phyloP scores from a whole-genome alignment of 53 echinoderm and acorn worm genomes.

The Holothuria scabra region DNA sequence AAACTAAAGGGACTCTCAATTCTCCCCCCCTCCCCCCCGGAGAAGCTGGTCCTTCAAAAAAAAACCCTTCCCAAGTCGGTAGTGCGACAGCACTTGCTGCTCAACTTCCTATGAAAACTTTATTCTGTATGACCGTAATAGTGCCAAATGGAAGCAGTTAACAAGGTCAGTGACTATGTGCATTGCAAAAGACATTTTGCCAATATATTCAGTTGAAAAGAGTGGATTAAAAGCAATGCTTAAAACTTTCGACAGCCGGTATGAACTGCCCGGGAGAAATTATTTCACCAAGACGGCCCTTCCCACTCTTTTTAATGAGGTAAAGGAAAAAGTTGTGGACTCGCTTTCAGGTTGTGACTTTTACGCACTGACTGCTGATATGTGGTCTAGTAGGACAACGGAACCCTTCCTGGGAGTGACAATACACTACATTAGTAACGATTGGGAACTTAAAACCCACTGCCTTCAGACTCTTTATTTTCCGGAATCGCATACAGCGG shows the following conservation, averaged over 20 bases:
- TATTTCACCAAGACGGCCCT: constrained; percentile 28
- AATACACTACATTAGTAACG: background rate
- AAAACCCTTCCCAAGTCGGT: no score
- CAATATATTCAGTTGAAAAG: constrained; percentile 49
- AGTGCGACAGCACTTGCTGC: no score
- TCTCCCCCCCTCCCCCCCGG: background rate
- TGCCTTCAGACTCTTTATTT: constrained; percentile 23
- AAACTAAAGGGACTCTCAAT: constrained; percentile 2
- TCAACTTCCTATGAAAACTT: constrained; percentile 6
- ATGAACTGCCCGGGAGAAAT: constrained; percentile 34
- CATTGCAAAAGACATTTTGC: constrained; percentile 44
- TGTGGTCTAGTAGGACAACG: constrained; percentile 13
- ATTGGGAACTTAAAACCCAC: constrained; percentile 20
- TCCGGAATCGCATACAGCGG: constrained; percentile 14
- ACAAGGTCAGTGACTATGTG: constrained; percentile 37
- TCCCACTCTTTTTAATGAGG: constrained; percentile 18
- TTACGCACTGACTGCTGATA: constrained; percentile 12
- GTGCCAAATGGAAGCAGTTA: constrained; percentile 27
- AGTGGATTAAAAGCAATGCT: constrained; percentile 33
- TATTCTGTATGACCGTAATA: background rate
- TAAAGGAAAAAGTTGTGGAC: background rate
- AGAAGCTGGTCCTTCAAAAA: background rate
- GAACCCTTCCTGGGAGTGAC: constrained; percentile 8
- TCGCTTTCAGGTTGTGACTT: constrained; percentile 7
- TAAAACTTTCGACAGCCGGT: constrained; percentile 23